Evolutionary conservation across 2,888 invertebrate genomes (phyloP).

Genomic region (Ferrisia virgata): DNA sequence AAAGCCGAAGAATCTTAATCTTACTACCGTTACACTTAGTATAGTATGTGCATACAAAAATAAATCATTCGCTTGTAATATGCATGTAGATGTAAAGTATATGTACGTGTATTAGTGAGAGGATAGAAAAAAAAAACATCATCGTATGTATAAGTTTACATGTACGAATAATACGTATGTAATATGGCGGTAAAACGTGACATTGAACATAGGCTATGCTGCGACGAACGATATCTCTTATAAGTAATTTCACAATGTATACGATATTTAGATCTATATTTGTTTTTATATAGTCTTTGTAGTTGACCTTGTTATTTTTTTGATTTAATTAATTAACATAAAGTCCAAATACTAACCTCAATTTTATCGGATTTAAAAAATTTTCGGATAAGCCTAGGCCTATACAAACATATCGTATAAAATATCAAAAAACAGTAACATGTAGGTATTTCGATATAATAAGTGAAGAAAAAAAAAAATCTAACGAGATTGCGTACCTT

Average conservation of each 20-base stretch:
- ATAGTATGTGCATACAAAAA: too few relatives aligned
- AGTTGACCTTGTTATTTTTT: background rate
- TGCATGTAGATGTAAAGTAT: background rate
- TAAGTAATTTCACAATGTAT: background rate
- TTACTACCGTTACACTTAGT: slow-evolving; percentile 15
- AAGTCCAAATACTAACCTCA: background rate
- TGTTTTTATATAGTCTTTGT: background rate
- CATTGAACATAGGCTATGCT: background rate
- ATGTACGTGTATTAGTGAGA: background rate
- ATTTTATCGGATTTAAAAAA: background rate
- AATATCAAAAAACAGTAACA: too few relatives aligned
- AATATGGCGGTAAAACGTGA: background rate
- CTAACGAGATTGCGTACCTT: too few relatives aligned
- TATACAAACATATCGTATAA: too few relatives aligned
- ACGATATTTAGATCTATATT: background rate
- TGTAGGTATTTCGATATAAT: too few relatives aligned
- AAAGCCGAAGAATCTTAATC: slow-evolving; percentile 14
- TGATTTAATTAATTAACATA: background rate
- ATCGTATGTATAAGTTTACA: too few relatives aligned
- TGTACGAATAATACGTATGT: background rate
- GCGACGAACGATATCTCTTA: background rate
- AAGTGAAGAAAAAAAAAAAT: too few relatives aligned
- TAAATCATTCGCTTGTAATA: slow-evolving; percentile 5
- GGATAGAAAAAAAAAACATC: background rate
- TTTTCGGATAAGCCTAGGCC: too few relatives aligned